These are phyloP conservation scores for Brachyalestes nurse DNA, from an alignment of 2,797 vertebrate species.

Conservation along the genomic window DNA sequence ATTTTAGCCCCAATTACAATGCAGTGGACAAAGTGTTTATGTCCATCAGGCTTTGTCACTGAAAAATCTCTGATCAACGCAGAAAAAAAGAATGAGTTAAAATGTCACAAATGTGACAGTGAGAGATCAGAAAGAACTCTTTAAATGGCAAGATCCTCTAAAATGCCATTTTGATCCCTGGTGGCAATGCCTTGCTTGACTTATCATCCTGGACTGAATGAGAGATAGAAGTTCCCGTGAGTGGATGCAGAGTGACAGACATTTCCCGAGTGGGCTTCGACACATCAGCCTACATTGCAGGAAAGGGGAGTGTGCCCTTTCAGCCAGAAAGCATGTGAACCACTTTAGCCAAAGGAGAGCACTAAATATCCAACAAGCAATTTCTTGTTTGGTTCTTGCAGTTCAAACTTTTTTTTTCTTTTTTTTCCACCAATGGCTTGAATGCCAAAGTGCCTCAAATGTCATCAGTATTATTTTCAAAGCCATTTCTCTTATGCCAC, in stretches of 20 bases:
- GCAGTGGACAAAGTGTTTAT: slow-evolving; percentile 39
- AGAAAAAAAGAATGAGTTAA: slow-evolving; percentile 37
- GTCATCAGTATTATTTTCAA: background rate
- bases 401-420: background rate
- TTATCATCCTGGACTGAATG: slow-evolving; percentile 15
- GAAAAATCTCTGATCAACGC: slow-evolving; percentile 32
- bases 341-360: slow-evolving; percentile 15
- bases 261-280: slow-evolving; percentile 29
- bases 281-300: slow-evolving; percentile 16
- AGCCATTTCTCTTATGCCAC: background rate
- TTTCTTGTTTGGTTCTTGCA: background rate
- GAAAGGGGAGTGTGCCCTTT: slow-evolving; percentile 16
- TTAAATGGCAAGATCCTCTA: slow-evolving; percentile 43
- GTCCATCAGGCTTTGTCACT: slow-evolving; percentile 45
- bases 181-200: slow-evolving; percentile 11
- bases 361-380: background rate
- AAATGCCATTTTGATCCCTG: slow-evolving; percentile 47
- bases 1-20: slow-evolving; percentile 37
- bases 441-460: background rate
- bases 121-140: slow-evolving; percentile 29
- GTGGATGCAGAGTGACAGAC: slow-evolving; percentile 16
- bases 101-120: slow-evolving; percentile 41
- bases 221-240: slow-evolving; percentile 25
- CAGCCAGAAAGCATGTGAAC: slow-evolving; percentile 14
- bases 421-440: background rate